phyloP scores from a whole-genome alignment of 1,140 invertebrate genomes.

The Aphaenogaster rudis region DNA sequence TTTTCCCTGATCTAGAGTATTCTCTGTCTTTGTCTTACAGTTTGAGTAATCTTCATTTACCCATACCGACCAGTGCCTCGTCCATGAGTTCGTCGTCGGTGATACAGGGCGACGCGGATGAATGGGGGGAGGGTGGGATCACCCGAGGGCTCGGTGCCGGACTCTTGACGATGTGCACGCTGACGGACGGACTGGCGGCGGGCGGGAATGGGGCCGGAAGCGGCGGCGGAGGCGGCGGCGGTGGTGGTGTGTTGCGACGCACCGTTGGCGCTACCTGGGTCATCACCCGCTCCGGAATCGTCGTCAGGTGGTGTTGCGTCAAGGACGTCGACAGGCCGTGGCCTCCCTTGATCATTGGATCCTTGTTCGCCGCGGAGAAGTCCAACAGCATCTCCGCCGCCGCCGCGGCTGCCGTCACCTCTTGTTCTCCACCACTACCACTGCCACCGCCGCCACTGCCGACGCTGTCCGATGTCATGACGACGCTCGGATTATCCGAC shows the following conservation, averaged over 20 bases:
- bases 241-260: conserved; percentile 86
- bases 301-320: conserved; percentile 64
- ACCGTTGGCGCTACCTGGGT: conserved; percentile 86
- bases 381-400: conserved; percentile 89
- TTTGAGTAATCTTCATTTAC: conserved; percentile 88
- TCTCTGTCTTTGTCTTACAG: conserved; percentile 33
- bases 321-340: conserved; percentile 48
- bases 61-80: conserved; percentile 93
- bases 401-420: conserved; percentile 19
- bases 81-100: conserved; percentile 97
- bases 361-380: conserved; percentile 88
- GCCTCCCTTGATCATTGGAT: conserved; percentile 71
- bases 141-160: conserved; percentile 91
- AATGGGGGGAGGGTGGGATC: conserved; percentile 90
- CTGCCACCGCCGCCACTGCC: conserved; percentile 8
- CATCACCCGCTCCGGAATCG: conserved; percentile 84
- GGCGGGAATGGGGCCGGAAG: conserved; percentile 84
- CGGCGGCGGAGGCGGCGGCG: conserved; percentile 81
- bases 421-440: conserved; percentile 19
- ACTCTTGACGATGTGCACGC: conserved; percentile 93
- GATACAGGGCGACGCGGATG: conserved; percentile 92
- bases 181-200: conserved; percentile 90
- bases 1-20: background rate
- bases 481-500: background rate
- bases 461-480: conserved; percentile 24